Evolutionary conservation across 1,140 invertebrate species (phyloP).

Genomic region (Dinothrombium tinctorium): DNA sequence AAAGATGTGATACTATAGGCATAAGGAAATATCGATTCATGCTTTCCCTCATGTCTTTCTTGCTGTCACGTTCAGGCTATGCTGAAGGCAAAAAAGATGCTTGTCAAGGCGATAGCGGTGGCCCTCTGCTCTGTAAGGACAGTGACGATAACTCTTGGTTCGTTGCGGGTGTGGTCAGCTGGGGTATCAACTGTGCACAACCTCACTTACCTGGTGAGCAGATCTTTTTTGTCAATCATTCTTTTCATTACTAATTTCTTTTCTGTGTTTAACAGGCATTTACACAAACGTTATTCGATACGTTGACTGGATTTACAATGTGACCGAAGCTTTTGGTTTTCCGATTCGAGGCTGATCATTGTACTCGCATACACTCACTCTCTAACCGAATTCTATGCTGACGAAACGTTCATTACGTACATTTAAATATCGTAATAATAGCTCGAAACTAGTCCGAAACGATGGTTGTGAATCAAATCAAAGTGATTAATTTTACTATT

Average conservation of each 20-base stretch:
- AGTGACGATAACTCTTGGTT: constrained; percentile 25
- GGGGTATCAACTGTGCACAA: constrained; percentile 19
- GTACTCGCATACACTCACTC: no score
- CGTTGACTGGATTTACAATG: constrained; percentile 17
- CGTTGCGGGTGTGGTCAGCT: constrained; percentile 17
- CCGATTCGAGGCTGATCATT: neutral
- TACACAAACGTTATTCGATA: constrained; percentile 18
- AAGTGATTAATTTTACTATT: no score
- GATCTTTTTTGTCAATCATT: neutral
- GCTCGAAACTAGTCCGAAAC: no score
- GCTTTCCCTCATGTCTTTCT: neutral
- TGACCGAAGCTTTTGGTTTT: constrained; percentile 6
- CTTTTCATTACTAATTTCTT: neutral
- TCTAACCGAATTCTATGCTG: no score
- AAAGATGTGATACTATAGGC: neutral
- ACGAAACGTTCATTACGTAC: no score
- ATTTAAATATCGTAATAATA: no score
- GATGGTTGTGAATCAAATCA: no score
- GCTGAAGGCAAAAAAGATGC: constrained; percentile 6
- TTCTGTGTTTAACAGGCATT: constrained; percentile 11
- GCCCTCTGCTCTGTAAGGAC: constrained; percentile 16
- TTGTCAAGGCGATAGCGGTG: constrained; percentile 18
- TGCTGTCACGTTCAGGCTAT: constrained; percentile 11
- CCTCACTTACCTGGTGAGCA: constrained; percentile 16
- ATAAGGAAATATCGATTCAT: neutral